phyloP scores from a whole-genome alignment of 2,113 vertebrate species.

The Ascaphus truei region DNA sequence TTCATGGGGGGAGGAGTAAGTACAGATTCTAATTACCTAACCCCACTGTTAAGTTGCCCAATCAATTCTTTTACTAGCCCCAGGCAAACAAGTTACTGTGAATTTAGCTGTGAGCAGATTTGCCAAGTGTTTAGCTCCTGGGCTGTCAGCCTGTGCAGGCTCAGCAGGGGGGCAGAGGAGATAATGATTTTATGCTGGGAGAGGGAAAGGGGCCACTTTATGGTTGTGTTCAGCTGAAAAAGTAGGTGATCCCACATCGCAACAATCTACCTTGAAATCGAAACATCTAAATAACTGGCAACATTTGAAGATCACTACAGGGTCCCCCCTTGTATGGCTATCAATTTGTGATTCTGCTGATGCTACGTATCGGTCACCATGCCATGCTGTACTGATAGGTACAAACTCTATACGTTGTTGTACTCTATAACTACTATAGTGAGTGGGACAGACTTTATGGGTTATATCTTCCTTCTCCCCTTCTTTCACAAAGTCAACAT shows the following conservation, averaged over 20 bases:
- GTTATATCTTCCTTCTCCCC: no score
- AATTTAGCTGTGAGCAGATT: constrained; percentile 1
- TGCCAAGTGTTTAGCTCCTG: constrained; percentile 4
- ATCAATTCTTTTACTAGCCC: constrained; percentile 15
- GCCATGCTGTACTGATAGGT: no score
- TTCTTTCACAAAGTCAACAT: no score
- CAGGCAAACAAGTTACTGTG: no score
- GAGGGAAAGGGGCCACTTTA: neutral
- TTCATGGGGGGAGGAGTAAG: neutral
- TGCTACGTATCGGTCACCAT: no score
- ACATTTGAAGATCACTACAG: no score
- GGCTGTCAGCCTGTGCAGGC: constrained; percentile 3
- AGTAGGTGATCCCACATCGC: neutral
- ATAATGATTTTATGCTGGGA: constrained; percentile 14
- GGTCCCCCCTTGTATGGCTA: no score
- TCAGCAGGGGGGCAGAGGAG: constrained; percentile 11
- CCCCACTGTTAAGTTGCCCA: constrained; percentile 20
- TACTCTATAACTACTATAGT: no score
- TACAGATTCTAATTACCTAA: constrained; percentile 34
- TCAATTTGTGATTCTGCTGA: no score
- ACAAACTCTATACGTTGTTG: no score
- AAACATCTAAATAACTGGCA: neutral
- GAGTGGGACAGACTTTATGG: no score
- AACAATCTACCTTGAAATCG: neutral
- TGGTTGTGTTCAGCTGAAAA: neutral